Conservation (phyloP, 2,797 vertebrate species). For the Danio albolineatus region DNA sequence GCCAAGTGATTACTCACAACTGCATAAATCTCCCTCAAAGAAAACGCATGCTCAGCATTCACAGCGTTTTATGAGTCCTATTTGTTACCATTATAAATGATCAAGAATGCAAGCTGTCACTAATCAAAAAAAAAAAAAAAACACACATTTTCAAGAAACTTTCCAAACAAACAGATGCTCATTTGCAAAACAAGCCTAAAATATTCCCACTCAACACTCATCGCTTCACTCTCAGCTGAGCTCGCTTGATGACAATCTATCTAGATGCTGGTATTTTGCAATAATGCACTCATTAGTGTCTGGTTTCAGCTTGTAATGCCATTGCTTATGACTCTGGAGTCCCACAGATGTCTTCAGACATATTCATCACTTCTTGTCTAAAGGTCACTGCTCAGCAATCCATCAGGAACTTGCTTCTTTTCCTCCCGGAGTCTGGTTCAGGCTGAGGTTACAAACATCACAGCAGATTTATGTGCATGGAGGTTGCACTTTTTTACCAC, state of each 20-base stretch:
- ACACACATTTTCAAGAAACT: slow-evolving; percentile 16
- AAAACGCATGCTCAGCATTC: slow-evolving; percentile 67
- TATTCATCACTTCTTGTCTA: slow-evolving; percentile 90
- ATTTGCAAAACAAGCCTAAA: slow-evolving; percentile 6
- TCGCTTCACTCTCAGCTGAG: slow-evolving; percentile 25
- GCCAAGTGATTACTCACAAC: slow-evolving; percentile 70
- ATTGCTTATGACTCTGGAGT: slow-evolving; percentile 86
- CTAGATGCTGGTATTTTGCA: slow-evolving; percentile 76
- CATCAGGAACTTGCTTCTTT: slow-evolving; percentile 81
- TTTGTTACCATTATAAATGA: slow-evolving; percentile 64
- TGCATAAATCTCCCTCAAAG: slow-evolving; percentile 69
- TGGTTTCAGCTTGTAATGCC: slow-evolving; percentile 85
- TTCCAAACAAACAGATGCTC: slow-evolving; percentile 38
- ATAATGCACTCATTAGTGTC: slow-evolving; percentile 79
- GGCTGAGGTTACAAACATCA: slow-evolving; percentile 67
- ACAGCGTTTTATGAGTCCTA: slow-evolving; percentile 71
- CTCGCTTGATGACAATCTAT: slow-evolving; percentile 77
- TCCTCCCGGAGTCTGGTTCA: slow-evolving; percentile 63
- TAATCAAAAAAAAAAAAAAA: slow-evolving; percentile 36
- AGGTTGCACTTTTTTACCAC: slow-evolving; percentile 31
- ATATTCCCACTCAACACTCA: slow-evolving; percentile 6
- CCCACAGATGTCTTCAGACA: slow-evolving; percentile 93
- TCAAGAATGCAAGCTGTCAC: slow-evolving; percentile 64
- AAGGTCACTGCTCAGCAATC: slow-evolving; percentile 91
- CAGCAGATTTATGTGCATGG: slow-evolving; percentile 64